A percentile compares a stretch with the other conserved stretches of the same genome.
Conservation (phyloP, 2,888 invertebrate species). For the Fragum fragum region DNA sequence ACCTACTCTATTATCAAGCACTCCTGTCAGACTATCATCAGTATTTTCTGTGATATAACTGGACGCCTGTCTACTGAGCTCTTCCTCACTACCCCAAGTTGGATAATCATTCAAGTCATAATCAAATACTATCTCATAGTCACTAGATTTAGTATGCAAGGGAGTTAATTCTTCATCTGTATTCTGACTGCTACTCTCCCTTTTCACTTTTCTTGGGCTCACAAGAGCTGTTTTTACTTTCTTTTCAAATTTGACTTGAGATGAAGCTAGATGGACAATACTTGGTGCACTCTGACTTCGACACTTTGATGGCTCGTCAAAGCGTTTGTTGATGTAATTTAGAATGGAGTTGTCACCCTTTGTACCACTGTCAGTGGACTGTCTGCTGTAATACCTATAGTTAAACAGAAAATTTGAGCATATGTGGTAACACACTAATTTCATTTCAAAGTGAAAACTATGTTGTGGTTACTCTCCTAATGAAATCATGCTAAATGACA, state of each 20-base stretch:
- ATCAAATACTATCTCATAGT: slow-evolving; percentile 52
- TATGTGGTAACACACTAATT: too few species aligned
- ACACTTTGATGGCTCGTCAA: slow-evolving; percentile 37
- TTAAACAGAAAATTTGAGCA: slow-evolving; percentile 45
- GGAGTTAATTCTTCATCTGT: slow-evolving; percentile 49
- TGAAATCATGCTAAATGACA: too few species aligned
- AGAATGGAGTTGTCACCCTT: slow-evolving; percentile 59
- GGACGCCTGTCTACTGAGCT: slow-evolving; percentile 81
- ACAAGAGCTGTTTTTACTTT: slow-evolving; percentile 66
- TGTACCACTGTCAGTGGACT: slow-evolving; percentile 61
- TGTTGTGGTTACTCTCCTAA: too few species aligned
- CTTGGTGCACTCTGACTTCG: slow-evolving; percentile 79
- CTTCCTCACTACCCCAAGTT: slow-evolving; percentile 63
- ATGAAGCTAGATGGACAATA: slow-evolving; percentile 79
- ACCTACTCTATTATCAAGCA: slow-evolving; percentile 83
- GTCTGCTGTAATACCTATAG: slow-evolving; percentile 72
- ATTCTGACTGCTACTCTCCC: slow-evolving; percentile 15
- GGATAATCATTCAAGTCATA: slow-evolving; percentile 29
- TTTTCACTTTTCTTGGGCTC: slow-evolving; percentile 56
- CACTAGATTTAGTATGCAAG: slow-evolving; percentile 31
- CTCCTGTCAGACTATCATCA: slow-evolving; percentile 84
- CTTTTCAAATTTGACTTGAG: slow-evolving; percentile 80
- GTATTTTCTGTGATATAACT: slow-evolving; percentile 84
- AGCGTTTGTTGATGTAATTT: slow-evolving; percentile 26
- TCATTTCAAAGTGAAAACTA: too few species aligned